These are phyloP conservation scores for Microtus oregoni DNA, from an alignment of 2,113 vertebrate species.

Conservation along the genomic window DNA sequence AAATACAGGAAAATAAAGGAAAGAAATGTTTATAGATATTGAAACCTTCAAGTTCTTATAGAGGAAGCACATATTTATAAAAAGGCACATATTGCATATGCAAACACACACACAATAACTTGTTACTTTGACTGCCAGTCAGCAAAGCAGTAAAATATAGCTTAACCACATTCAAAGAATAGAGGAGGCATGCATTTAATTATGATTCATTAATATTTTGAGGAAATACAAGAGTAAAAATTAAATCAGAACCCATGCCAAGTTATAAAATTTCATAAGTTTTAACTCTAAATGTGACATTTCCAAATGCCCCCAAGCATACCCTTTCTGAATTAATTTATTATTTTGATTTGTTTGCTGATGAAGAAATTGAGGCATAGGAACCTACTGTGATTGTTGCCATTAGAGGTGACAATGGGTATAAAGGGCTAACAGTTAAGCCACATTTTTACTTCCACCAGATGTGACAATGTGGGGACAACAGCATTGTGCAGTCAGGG, in stretches of 20 bases:
- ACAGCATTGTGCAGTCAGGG: too few relatives aligned
- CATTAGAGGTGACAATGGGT: too few relatives aligned
- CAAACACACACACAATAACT: neutral
- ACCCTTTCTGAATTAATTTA: neutral
- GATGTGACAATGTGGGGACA: too few relatives aligned
- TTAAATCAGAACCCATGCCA: conserved; percentile 46
- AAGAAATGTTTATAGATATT: conserved; percentile 7
- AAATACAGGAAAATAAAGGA: conserved; percentile 26
- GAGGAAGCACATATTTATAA: conserved; percentile 39
- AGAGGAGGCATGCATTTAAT: conserved; percentile 19
- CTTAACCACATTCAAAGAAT: conserved; percentile 45
- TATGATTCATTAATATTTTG: conserved; percentile 63
- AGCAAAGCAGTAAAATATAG: conserved; percentile 52
- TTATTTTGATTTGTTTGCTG: conserved; percentile 29
- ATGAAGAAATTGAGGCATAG: conserved; percentile 60
- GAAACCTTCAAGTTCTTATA: conserved; percentile 46
- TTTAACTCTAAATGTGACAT: conserved; percentile 49
- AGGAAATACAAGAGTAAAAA: conserved; percentile 39
- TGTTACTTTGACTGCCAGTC: conserved; percentile 43
- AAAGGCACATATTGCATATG: neutral
- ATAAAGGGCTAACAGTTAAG: too few relatives aligned
- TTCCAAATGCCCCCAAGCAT: conserved; percentile 18
- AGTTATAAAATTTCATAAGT: neutral
- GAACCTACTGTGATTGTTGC: neutral
- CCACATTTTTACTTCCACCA: too few relatives aligned